A percentile compares a stretch with the other conserved stretches of the same genome.
phyloP scores from a whole-genome alignment of 1,140 invertebrate genomes.

The Lutraria rhynchaena region DNA sequence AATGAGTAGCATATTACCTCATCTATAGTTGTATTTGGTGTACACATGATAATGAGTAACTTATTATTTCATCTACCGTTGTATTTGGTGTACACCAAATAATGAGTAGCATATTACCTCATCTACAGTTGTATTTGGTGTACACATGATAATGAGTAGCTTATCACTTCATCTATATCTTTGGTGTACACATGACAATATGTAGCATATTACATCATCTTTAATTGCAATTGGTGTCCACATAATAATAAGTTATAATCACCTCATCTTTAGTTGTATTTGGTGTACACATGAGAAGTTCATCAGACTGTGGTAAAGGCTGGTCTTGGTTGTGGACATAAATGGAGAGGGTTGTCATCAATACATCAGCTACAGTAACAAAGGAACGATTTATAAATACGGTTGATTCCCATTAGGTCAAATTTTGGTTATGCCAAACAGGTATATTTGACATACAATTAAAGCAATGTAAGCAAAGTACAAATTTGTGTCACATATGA shows the following conservation, averaged over 20 bases:
- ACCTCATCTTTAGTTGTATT: too few relatives aligned
- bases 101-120: constrained; percentile 62
- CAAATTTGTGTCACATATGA: too few relatives aligned
- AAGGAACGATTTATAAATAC: not conserved
- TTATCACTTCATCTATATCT: not conserved
- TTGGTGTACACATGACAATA: not conserved
- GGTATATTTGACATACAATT: too few relatives aligned
- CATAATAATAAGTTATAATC: constrained; percentile 72
- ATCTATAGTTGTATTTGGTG: constrained; percentile 73
- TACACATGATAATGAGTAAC: constrained; percentile 73
- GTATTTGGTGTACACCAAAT: not conserved
- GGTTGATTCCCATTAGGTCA: not conserved
- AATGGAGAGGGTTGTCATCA: constrained; percentile 69
- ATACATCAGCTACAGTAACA: constrained; percentile 58
- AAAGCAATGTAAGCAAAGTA: too few relatives aligned
- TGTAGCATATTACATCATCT: constrained; percentile 70
- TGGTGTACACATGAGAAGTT: constrained; percentile 78
- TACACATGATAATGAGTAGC: constrained; percentile 73
- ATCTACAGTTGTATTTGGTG: constrained; percentile 73
- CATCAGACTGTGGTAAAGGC: constrained; percentile 73
- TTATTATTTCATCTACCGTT: not conserved
- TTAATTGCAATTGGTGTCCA: constrained; percentile 73
- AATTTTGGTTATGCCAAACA: too few relatives aligned
- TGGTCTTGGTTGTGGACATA: constrained; percentile 69
- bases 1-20: constrained; percentile 62